phyloP scores from a whole-genome alignment of 2,797 vertebrate species.

The Tokudaia tokunoshimensis region DNA sequence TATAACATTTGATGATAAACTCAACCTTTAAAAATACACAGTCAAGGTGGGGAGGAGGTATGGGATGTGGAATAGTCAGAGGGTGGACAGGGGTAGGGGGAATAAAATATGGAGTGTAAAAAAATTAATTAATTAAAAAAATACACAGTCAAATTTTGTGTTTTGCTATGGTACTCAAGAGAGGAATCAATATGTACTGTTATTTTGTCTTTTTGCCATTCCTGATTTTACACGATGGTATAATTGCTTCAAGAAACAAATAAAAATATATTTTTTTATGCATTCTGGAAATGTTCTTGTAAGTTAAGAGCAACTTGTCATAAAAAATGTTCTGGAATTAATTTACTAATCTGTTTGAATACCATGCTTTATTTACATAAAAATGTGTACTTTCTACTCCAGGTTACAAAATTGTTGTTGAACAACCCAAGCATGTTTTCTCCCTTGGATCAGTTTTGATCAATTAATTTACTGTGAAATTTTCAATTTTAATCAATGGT shows the following conservation, averaged over 20 bases:
- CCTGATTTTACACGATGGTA: not conserved
- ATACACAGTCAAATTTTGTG: not conserved
- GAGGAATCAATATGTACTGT: not conserved
- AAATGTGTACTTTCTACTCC: not conserved
- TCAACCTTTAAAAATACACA: not conserved
- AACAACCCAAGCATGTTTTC: not conserved
- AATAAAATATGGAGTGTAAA: no score
- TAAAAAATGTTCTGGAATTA: conserved; percentile 1
- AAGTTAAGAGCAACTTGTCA: not conserved
- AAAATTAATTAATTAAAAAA: not conserved
- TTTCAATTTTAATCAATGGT: not conserved
- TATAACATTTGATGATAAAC: not conserved
- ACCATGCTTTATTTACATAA: not conserved
- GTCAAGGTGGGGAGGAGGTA: not conserved
- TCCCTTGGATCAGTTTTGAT: not conserved
- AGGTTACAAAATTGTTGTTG: not conserved
- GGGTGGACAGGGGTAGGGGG: no score
- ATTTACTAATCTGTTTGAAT: not conserved
- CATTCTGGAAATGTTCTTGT: not conserved
- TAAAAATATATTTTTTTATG: not conserved
- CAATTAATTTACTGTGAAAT: not conserved
- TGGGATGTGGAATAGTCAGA: no score
- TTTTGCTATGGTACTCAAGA: not conserved
- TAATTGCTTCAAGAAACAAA: not conserved
- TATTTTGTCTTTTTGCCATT: not conserved